These are phyloP conservation scores for Rapana venosa DNA, from an alignment of 2,888 invertebrate species.

Conservation along the genomic window DNA sequence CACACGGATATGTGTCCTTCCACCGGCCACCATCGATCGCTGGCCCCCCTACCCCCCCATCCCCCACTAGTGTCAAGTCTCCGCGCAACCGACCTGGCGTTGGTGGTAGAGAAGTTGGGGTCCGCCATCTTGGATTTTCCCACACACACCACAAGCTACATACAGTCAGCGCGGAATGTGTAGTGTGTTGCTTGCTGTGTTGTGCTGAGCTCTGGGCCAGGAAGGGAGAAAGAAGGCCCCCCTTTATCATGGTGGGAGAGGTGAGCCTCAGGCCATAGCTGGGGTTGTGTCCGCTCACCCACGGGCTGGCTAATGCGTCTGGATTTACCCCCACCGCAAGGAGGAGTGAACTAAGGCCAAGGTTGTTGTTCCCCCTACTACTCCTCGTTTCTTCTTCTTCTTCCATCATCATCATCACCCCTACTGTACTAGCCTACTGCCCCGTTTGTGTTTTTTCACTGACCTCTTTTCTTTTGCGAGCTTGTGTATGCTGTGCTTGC, in stretches of 20 bases:
- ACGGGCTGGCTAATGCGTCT: neutral
- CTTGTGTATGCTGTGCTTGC: too few species aligned
- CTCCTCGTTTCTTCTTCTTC: too few species aligned
- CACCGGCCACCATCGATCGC: conserved; percentile 4
- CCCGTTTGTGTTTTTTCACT: too few species aligned
- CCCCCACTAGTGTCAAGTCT: conserved; percentile 20
- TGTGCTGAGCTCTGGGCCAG: neutral
- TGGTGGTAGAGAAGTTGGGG: too few species aligned
- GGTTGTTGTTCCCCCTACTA: too few species aligned
- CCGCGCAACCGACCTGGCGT: conserved; percentile 13
- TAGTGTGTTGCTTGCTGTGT: neutral
- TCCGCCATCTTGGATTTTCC: conserved; percentile 31
- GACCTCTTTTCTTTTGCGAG: too few species aligned
- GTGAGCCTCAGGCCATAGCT: neutral
- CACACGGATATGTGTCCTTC: neutral
- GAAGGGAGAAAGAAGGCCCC: neutral
- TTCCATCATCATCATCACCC: too few species aligned
- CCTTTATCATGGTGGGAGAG: neutral
- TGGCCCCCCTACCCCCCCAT: too few species aligned
- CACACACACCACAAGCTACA: neutral
- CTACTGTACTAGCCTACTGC: too few species aligned
- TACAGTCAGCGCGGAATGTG: neutral
- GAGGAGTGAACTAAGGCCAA: neutral
- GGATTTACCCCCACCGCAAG: neutral
- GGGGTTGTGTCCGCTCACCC: neutral